phyloP scores from a whole-genome alignment of 2,797 vertebrate species.

The Macropus fuliginosus region DNA sequence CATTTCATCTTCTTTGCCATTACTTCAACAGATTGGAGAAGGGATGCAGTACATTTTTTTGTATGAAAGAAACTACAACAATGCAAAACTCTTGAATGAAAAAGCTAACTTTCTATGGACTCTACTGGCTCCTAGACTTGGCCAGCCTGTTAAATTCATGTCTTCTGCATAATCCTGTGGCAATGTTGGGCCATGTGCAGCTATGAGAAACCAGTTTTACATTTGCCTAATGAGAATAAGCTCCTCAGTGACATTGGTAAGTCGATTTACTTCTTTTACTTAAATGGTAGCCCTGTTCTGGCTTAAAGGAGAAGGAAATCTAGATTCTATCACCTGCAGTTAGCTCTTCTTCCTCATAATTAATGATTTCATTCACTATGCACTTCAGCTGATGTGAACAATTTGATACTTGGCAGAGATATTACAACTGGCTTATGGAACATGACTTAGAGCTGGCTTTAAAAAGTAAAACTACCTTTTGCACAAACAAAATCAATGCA shows the following conservation, averaged over 20 bases:
- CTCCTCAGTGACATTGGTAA: constrained; percentile 67
- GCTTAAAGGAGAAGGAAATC: constrained; percentile 50
- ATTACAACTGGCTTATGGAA: neutral
- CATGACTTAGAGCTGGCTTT: neutral
- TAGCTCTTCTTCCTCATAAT: constrained; percentile 38
- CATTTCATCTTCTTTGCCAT: neutral
- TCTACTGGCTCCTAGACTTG: neutral
- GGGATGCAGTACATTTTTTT: neutral
- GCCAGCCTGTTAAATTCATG: constrained; percentile 2
- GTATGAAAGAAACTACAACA: neutral
- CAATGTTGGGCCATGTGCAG: constrained; percentile 46
- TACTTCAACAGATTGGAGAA: neutral
- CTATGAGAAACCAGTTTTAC: constrained; percentile 65
- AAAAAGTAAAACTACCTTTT: neutral
- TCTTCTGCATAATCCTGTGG: constrained; percentile 49
- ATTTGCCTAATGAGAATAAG: constrained; percentile 48
- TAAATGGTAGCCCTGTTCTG: constrained; percentile 59
- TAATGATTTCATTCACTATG: constrained; percentile 5
- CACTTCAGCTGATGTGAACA: neutral
- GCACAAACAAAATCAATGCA: neutral
- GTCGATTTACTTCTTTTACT: constrained; percentile 68
- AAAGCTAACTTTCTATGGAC: neutral
- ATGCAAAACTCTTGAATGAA: neutral
- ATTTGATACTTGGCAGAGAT: neutral
- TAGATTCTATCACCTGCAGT: constrained; percentile 32